Evolutionary conservation across 2,797 vertebrate genomes (phyloP), one percentile per base, ranked within the genome.

Genomic region (Tinamus major): DNA sequence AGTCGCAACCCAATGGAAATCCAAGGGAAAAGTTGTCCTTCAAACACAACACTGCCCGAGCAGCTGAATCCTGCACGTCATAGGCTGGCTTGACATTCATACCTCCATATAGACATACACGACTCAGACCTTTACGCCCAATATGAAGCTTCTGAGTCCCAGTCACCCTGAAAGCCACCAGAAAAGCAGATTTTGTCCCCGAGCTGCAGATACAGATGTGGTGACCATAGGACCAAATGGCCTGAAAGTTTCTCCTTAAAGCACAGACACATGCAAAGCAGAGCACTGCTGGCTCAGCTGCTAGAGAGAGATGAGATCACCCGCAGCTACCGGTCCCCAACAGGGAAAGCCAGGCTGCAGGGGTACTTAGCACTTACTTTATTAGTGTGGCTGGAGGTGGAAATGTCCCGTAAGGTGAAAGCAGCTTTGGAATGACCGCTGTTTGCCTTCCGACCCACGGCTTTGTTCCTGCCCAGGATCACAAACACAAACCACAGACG

Each of bases 321-420:
- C 55, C 46, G 42, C 31, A 62, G 23, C 27, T 3, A 56, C 10
- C 27, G 21, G 31, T 14, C 13, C 15, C 29, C 37, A 16, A 33
- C 11, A 37, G 39, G 23, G n/a, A 69, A 72, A 88, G 6, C 20
- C 58, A 29, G 21, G 10, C 23, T 55, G 42, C 59, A 24, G 72
- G 13, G 29, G 3, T 29, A 64, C 9, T 80, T 63, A 27, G 23
- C 8, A 64, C 96, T 97, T 94, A 98, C 98, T 96, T 97, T 98
- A 80, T 97, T 97, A 49, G 97, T 63, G 65, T 96, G 94, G 92
- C 87, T 92, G n/a, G 97, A 89, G 10, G 98, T 97, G 74, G 98
- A 98, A 21, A 98, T 96, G 63, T 98, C 98, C 93, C 98, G 98
- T 82, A 99, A 92, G 89, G 98, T 98, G 92, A 99, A 99, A 75